Base-by-base conservation (phyloP, 1,140 invertebrate species). In the Drosophila pseudoananassae region DNA sequence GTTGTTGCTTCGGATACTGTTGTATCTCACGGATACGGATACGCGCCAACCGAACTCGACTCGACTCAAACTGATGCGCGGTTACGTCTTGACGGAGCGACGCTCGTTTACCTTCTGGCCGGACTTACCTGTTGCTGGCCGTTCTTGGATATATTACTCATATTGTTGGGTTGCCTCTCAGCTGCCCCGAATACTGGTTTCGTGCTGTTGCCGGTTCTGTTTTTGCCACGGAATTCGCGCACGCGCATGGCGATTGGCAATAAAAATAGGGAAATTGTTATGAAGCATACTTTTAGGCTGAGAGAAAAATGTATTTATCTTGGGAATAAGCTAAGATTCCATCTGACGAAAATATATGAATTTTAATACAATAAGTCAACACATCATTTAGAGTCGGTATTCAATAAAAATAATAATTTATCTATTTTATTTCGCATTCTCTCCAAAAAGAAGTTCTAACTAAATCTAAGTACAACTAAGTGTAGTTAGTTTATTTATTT, bases 61-160 rank as follows among this genome's bases (percentile, higher is more conserved):
- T 14, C 40, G 40, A 43, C n/a, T 14, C 15, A 14, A 17, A 15
- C 14, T 70, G 31, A 78, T 65, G 69, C 78, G 83, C 84, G 63
- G 45, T 47, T 63, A 88, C 83, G 83, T 83, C 83, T 88, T 66
- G 12, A 83, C 84, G 66, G 60, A 75, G 59, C 84, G 60, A 89
- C 83, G 79, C 63, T 83, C 76, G 84, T 73, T 88, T 81, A 79
- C 79, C 83, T 88, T 88, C 83, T 88, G 83, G 66, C 56, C 59
- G 60, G 31, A 70, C 47, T 78, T 87, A 87, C 83, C 83, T 87
- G 83, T 87, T 87, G 81, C 76, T 52, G 63, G 43, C 59, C 63
- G 50, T 76, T 57, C 51, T 74, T 73, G 45, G 64, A 40, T 53
- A 54, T 43, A n/a, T 43, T 63, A 49, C 33, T 53, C 54, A 49